A percentile compares a stretch with the other conserved stretches of the same genome.
Conservation (phyloP, 2,888 invertebrate species). For the Archaeoteleia sp. region DNA sequence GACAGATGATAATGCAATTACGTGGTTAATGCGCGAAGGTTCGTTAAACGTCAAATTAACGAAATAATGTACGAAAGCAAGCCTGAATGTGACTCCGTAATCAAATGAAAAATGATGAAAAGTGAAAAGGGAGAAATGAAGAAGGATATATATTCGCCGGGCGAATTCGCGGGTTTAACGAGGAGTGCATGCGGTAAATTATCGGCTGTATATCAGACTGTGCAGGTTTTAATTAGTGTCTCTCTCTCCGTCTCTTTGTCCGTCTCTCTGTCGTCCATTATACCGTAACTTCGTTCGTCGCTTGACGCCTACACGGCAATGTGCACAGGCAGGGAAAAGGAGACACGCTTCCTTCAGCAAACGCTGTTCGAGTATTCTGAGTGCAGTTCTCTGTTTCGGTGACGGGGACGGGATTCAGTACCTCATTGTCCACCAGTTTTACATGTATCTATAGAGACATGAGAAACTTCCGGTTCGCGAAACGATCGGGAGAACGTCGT, state of each 20-base stretch:
- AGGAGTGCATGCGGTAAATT: neutral
- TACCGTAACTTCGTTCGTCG: neutral
- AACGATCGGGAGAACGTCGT: constrained; percentile 32
- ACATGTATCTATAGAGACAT: constrained; percentile 24
- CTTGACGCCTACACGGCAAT: constrained; percentile 2
- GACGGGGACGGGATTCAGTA: constrained; percentile 59
- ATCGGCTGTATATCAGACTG: neutral
- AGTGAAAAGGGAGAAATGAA: constrained; percentile 12
- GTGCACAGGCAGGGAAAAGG: neutral
- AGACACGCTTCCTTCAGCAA: constrained; percentile 14
- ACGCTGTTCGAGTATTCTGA: constrained; percentile 47
- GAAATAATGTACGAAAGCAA: neutral
- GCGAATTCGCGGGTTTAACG: too few relatives aligned
- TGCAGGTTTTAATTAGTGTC: constrained; percentile 10
- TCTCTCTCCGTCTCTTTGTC: constrained; percentile 13
- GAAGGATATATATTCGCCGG: constrained; percentile 3
- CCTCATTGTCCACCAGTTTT: constrained; percentile 49
- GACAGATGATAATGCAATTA: too few relatives aligned
- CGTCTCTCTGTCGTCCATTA: constrained; percentile 12
- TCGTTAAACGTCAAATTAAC: constrained; percentile 10
- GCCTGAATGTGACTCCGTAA: neutral
- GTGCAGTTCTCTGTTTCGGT: constrained; percentile 66
- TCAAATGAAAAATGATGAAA: neutral
- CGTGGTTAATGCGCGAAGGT: neutral
- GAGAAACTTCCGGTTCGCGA: constrained; percentile 52